A percentile compares a stretch with the other conserved stretches of the same genome.
Evolutionary conservation across 2,113 vertebrate genomes (phyloP).

Genomic region (Eonycteris spelaea): DNA sequence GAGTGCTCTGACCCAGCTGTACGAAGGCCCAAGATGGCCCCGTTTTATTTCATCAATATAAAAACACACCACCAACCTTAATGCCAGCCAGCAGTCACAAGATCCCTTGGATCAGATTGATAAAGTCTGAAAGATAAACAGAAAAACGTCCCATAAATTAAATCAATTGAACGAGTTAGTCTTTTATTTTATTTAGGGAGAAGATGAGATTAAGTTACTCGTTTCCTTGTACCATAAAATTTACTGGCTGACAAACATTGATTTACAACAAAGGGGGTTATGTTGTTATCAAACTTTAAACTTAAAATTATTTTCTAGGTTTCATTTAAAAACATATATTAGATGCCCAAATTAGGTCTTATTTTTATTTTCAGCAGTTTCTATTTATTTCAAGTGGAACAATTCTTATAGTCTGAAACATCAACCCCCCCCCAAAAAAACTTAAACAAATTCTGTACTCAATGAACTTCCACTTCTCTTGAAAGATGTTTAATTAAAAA

Average conservation of each 20-base stretch:
- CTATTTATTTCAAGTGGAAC: neutral
- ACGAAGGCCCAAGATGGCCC: neutral
- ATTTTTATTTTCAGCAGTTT: constrained; percentile 17
- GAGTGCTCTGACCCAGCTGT: neutral
- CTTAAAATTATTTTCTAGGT: neutral
- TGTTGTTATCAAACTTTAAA: neutral
- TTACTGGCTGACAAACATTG: neutral
- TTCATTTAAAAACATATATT: neutral
- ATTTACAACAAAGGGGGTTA: neutral
- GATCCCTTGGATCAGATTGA: constrained; percentile 59
- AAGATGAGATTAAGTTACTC: neutral
- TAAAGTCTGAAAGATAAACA: constrained; percentile 77
- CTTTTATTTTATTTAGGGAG: neutral
- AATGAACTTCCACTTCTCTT: neutral
- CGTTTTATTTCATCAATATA: neutral
- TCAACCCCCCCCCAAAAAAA: neutral
- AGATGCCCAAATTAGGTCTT: neutral
- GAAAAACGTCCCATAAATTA: constrained; percentile 53
- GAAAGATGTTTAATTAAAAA: neutral
- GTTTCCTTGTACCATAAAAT: neutral
- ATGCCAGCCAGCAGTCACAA: constrained; percentile 46
- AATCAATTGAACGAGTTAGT: neutral
- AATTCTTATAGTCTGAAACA: neutral
- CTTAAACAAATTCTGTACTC: neutral
- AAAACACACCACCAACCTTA: constrained; percentile 75